phyloP scores from a whole-genome alignment of 1,140 invertebrate species.

The Subanguina moxae region DNA sequence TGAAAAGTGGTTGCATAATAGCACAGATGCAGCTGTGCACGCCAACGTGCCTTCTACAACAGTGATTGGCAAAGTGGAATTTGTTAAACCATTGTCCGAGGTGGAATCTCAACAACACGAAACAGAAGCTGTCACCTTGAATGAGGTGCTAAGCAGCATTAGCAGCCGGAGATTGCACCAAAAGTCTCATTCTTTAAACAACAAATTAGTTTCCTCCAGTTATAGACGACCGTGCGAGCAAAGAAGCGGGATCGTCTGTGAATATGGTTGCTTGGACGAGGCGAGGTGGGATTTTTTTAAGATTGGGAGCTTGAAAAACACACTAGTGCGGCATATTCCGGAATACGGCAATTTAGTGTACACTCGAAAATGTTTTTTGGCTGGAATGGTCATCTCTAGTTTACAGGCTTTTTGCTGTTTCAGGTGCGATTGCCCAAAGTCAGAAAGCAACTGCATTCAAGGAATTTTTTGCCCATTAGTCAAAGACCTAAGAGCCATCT shows the following conservation, averaged over 20 bases:
- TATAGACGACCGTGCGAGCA: constrained; percentile 6
- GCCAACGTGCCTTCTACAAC: neutral
- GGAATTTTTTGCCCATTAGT: constrained; percentile 13
- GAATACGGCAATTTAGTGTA: too few species aligned
- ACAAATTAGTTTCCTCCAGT: neutral
- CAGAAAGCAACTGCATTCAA: constrained; percentile 7
- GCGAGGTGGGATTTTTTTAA: neutral
- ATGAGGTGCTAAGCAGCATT: neutral
- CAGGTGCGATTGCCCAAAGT: constrained; percentile 19
- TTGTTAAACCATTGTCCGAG: neutral
- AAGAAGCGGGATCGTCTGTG: constrained; percentile 13
- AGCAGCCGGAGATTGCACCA: neutral
- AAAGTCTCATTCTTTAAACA: neutral
- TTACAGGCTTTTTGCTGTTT: neutral
- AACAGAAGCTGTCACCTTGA: neutral
- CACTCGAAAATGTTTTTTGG: too few species aligned
- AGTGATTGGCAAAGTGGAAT: neutral
- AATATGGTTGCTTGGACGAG: constrained; percentile 18
- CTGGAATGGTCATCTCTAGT: too few species aligned
- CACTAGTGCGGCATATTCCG: too few species aligned
- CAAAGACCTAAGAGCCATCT: constrained; percentile 16
- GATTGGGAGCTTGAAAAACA: too few species aligned
- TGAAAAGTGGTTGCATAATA: neutral
- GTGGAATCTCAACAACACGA: neutral
- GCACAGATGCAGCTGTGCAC: neutral